phyloP scores from a whole-genome alignment of 2,797 vertebrate genomes.

The Typhlichthys eigenmanni region DNA sequence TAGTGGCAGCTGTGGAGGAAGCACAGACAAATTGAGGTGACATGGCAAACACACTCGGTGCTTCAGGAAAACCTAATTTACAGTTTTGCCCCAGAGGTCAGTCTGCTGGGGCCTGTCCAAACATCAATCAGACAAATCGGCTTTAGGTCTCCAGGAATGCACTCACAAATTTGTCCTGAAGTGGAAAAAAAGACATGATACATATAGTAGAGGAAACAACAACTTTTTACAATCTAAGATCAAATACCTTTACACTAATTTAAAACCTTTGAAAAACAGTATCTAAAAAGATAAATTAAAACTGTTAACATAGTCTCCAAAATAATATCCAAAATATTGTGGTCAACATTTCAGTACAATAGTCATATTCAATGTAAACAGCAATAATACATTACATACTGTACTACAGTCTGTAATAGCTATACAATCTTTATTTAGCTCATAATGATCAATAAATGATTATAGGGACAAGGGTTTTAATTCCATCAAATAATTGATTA shows the following conservation, averaged over 20 bases:
- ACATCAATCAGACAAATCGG: slow-evolving; percentile 74
- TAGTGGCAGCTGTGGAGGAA: slow-evolving; percentile 3
- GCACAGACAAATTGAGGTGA: slow-evolving; percentile 56
- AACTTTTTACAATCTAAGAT: slow-evolving; percentile 13
- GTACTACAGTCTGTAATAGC: no score
- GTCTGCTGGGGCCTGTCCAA: slow-evolving; percentile 42
- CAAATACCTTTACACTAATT: slow-evolving; percentile 7
- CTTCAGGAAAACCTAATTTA: slow-evolving; percentile 65
- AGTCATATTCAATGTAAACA: no score
- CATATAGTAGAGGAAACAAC: not conserved
- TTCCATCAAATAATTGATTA: no score
- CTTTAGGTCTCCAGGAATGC: slow-evolving; percentile 62
- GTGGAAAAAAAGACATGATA: slow-evolving; percentile 33
- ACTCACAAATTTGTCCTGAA: slow-evolving; percentile 51
- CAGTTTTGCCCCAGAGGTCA: slow-evolving; percentile 67
- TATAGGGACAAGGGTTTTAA: no score
- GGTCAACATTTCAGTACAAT: no score
- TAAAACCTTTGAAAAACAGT: no score
- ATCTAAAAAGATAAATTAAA: no score
- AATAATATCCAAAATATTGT: no score
- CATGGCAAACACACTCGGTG: slow-evolving; percentile 42
- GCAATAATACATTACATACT: no score
- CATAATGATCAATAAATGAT: no score
- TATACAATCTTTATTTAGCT: no score
- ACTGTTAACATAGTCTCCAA: no score